These are phyloP conservation scores for Augochlorella aurata DNA, from an alignment of 2,888 invertebrate species.

Conservation along the genomic window DNA sequence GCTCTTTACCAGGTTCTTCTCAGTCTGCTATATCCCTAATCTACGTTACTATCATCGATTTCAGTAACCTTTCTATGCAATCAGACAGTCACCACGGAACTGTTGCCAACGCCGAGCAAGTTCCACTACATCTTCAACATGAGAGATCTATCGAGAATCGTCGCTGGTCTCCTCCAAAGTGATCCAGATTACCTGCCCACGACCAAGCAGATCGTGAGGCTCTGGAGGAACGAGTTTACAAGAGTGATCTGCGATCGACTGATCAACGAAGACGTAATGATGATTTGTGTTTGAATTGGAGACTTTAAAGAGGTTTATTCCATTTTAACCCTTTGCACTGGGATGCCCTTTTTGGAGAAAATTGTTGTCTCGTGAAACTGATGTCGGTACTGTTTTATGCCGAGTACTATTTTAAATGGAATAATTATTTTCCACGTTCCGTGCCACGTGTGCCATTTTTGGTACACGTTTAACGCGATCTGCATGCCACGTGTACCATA, in stretches of 20 bases:
- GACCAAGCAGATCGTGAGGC: conserved; percentile 88
- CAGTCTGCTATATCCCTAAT: not conserved
- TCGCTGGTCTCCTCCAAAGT: conserved; percentile 91
- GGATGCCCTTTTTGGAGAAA: too few species aligned
- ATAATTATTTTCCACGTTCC: too few species aligned
- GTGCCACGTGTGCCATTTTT: too few species aligned
- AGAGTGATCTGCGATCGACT: conserved; percentile 94
- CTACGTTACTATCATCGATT: not conserved
- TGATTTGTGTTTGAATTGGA: not conserved
- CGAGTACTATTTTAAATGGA: too few species aligned
- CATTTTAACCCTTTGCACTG: too few species aligned
- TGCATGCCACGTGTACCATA: too few species aligned
- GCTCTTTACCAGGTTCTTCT: conserved; percentile 88
- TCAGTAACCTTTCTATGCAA: conserved; percentile 31
- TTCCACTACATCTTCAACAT: conserved; percentile 98
- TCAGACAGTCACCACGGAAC: conserved; percentile 87
- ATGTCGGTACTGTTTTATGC: too few species aligned
- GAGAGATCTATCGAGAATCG: conserved; percentile 93
- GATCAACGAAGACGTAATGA: conserved; percentile 85
- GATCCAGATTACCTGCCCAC: conserved; percentile 88
- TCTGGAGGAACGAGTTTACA: conserved; percentile 95
- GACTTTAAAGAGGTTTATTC: too few species aligned
- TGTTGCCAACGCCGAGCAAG: conserved; percentile 95
- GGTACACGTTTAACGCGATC: too few species aligned
- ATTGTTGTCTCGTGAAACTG: too few species aligned